Conservation (phyloP, 2,888 invertebrate genomes). For the Synergus laeviventris region DNA sequence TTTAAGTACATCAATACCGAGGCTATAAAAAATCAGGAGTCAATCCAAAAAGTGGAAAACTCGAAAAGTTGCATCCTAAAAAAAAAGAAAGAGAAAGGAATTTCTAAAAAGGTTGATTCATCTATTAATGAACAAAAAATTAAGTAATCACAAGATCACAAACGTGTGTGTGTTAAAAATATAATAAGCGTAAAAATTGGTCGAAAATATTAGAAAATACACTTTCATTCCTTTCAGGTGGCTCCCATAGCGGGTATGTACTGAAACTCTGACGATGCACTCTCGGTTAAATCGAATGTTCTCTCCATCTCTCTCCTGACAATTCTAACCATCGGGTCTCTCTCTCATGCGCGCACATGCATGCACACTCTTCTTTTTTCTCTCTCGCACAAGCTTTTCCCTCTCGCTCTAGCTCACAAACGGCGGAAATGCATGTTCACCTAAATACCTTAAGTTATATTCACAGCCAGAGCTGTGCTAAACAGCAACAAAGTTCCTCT, state of each 20-base stretch:
- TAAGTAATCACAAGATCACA: too few relatives aligned
- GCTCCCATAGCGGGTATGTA: constrained; percentile 59
- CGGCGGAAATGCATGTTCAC: not conserved
- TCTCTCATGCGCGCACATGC: constrained; percentile 32
- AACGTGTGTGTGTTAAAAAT: too few relatives aligned
- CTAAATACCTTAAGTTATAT: not conserved
- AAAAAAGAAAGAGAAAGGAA: too few relatives aligned
- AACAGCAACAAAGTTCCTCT: not conserved
- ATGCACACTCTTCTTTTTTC: constrained; percentile 34
- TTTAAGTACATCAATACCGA: too few relatives aligned
- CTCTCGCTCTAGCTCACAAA: not conserved
- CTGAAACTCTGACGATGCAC: constrained; percentile 51
- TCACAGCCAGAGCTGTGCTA: not conserved
- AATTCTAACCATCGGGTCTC: constrained; percentile 35
- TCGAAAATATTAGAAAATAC: not conserved
- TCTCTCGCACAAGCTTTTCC: not conserved
- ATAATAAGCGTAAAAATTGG: not conserved
- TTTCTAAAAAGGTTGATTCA: too few relatives aligned
- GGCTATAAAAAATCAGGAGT: too few relatives aligned
- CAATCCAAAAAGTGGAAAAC: too few relatives aligned
- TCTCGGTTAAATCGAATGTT: constrained; percentile 29
- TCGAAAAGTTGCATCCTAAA: too few relatives aligned
- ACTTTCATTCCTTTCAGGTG: constrained; percentile 47
- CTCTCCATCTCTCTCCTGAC: constrained; percentile 31
- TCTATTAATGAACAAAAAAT: too few relatives aligned